Evolutionary conservation across 2,113 vertebrate species (phyloP), one percentile per base, ranked within the genome.

Genomic region (Nibea coibor): DNA sequence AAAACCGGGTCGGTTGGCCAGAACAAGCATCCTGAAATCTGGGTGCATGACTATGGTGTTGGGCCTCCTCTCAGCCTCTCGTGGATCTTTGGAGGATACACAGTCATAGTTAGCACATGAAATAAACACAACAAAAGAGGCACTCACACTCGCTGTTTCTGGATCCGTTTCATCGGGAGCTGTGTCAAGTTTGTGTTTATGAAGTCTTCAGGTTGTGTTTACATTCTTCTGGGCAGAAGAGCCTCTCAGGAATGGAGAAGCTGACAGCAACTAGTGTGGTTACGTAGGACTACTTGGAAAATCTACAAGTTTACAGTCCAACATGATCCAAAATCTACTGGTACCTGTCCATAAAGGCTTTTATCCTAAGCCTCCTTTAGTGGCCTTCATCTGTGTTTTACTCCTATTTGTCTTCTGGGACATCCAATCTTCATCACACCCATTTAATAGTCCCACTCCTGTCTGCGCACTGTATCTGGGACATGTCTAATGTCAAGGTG

Each of bases 1-100:
- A 91, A 99, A 99, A 22, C 98, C 98, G 47, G 98, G 98, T 75
- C 98, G 95, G 84, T 99, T 99, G 31, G 98, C 98, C 80, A 99
- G 92, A 64, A 99, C 97, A 6, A 99, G 91, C 98, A 99, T 99
- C 83, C 97, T 96, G 92, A 99, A 99, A 93, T 99, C 97, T 72
- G 97, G 97, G 91, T 99, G 97, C 94, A 99, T 97, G 81, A 94
- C 87, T 43, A 99, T 92, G 57, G 93, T 72, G 64, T 97, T 96
- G 79, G 96, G 86, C 91, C 95, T 96, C 74, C 92, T 92, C 2
- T 90, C 70, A 31, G 93, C 93, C 82, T 92, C 88, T 69, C 84
- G 72, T 70, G 84, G 84, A 95, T 96, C 97, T 99, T 83, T 89
- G 92, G 92, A 91, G 4, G 8, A 59, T 42, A 83, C n/a, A 79